Evolutionary conservation across 2,113 vertebrate genomes (phyloP), one percentile per base, ranked within the genome.

Genomic region (Cinclus cinclus): DNA sequence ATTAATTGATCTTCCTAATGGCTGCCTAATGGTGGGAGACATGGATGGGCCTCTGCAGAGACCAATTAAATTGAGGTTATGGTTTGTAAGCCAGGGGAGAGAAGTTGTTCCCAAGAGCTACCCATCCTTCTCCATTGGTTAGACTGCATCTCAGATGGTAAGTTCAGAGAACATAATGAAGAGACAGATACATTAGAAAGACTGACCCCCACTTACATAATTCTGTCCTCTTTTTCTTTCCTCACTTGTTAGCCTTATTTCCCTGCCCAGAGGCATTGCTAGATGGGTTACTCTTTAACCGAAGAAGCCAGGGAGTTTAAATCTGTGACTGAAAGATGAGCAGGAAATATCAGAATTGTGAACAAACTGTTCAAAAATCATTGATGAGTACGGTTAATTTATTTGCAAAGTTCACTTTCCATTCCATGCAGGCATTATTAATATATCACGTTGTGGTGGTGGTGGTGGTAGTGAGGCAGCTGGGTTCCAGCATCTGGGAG

Each of bases 361-460:
- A 92, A 67, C 33, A 84, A 94, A 88, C 24, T 52, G 79, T 46
- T 86, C 15, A 80, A 64, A 88, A 86, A 42, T 55, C 30, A 87
- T 55, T 83, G 73, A 47, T 92, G 25, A 95, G 42, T 92, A 74
- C 9, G 63, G 47, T 92, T 92, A 92, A 88, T 86, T 91, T 86
- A 76, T 94, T 92, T 87, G 42, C 35, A 39, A 84, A 89, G 28
- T 91, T 74, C 30, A 39, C 44, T 81, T 92, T 35, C 28, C 47
- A 44, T 67, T 84, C 16, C 50, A 83, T 67, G 50, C 56, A 81
- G 80, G 16, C 27, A 67, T 33, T 70, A 58, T 58, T 77, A 15
- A 18, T 91, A 44, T 77, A 55, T 81, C 76, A 37, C 5, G 39
- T 46, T 27, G 21, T 41, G 25, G 31, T 52, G 53, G 18, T 31